Base-by-base conservation (phyloP, 2,888 invertebrate species). In the Drosophila pegasa region DNA sequence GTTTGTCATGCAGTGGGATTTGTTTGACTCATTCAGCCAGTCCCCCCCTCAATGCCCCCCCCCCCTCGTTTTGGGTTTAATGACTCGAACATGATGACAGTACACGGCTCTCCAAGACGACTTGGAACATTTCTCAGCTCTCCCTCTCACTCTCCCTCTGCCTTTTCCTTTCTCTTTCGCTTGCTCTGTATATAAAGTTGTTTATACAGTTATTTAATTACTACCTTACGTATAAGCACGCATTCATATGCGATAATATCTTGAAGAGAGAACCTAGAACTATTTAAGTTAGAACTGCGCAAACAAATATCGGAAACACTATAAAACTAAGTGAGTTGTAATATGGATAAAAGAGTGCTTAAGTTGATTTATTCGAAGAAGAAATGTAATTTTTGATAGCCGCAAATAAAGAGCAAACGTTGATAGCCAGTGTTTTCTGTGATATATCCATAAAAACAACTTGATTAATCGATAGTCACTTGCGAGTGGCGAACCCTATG, bases 41-140 rank as follows among this genome's bases (percentile, higher is more conserved):
- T 29, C 27, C 10, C 18, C 7, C 2, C 14, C 2, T 1, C 20
- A 0, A 10, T 2, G 5, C 7, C n/a, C 3, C 10, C 1, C 25
- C 25, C 10, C 6, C 25, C 3, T 3, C 5, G 12, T 7, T 22
- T 35, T 41, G 62, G 65, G 75, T 75, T 88, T 89, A 88, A 87
- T 87, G 87, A 86, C 87, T 79, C 67, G 79, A 79, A 77, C 75
- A 75, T 52, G 64, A 71, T 52, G 64, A 61, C 74, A 69, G 70
- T 63, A 48, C 48, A 62, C 63, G 50, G 37, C 35, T 37, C 33
- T 48, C 48, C 33, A 56, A 61, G 45, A 51, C 33, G 58, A 59
- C 64, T 55, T 54, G 45, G 31, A 71, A 35, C 50, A 50, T 29
- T 51, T 63, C 61, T 56, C 58, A 56, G 60, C 73, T 73, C 47